Conservation (phyloP, 1,140 invertebrate species). For the Contarinia nasturtii region DNA sequence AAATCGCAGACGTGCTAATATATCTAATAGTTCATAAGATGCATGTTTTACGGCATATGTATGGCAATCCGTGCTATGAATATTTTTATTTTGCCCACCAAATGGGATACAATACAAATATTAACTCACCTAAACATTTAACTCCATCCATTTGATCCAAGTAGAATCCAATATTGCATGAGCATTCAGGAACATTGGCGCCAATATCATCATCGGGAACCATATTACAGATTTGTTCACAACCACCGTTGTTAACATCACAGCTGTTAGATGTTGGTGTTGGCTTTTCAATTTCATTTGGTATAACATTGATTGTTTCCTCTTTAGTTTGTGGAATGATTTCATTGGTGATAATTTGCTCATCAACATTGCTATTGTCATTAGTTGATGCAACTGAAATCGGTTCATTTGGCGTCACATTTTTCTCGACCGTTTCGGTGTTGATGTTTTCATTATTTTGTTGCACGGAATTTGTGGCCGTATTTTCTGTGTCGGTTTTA, state of each 20-base stretch:
- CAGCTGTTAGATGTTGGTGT: constrained; percentile 9
- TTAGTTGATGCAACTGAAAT: neutral
- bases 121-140: constrained; percentile 21
- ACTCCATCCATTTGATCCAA: constrained; percentile 16
- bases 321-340: neutral
- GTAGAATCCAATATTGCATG: constrained; percentile 16
- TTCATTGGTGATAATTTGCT: neutral
- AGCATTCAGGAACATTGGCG: constrained; percentile 14
- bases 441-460: neutral
- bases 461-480: neutral
- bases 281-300: neutral
- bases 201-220: constrained; percentile 16
- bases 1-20: constrained; percentile 38
- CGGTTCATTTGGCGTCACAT: neutral
- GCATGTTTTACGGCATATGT: constrained; percentile 32
- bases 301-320: neutral
- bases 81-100: no score
- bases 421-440: neutral
- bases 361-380: neutral
- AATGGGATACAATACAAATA: no score
- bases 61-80: no score
- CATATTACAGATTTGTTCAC: constrained; percentile 19
- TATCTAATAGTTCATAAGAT: constrained; percentile 32
- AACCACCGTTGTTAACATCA: constrained; percentile 15
- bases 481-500: constrained; percentile 5